Conservation (phyloP, 2,888 invertebrate species). For the Beris chalybata region DNA sequence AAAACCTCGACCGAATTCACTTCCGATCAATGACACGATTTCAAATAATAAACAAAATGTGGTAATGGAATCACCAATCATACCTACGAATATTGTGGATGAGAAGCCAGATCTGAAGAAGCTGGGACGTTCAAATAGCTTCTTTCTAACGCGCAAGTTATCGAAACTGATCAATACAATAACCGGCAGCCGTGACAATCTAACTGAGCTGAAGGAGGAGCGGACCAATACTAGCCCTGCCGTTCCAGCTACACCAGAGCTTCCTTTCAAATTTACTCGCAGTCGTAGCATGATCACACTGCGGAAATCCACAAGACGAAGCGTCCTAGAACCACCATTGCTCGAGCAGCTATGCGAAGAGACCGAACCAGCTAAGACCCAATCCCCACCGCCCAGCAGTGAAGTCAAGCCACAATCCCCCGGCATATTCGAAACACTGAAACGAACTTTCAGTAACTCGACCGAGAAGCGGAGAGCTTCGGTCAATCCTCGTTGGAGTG, state of each 20-base stretch:
- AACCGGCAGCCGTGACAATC: conserved; percentile 54
- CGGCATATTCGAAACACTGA: conserved; percentile 15
- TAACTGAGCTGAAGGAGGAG: conserved; percentile 44
- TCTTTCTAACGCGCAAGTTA: conserved; percentile 51
- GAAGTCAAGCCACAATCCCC: conserved; percentile 25
- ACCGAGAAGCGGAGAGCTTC: conserved; percentile 51
- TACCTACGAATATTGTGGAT: background rate
- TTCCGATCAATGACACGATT: conserved; percentile 1
- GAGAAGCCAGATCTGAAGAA: conserved; percentile 41
- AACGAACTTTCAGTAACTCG: conserved; percentile 37
- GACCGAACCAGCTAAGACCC: conserved; percentile 42
- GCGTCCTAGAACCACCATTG: conserved; percentile 53
- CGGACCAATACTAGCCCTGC: background rate
- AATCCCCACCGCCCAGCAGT: conserved; percentile 42
- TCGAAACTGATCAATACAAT: conserved; percentile 51
- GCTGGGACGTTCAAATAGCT: conserved; percentile 54
- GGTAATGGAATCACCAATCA: background rate
- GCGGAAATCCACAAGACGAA: conserved; percentile 49
- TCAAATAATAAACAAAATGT: conserved; percentile 8
- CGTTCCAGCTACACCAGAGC: conserved; percentile 37
- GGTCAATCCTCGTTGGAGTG: conserved; percentile 58
- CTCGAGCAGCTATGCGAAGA: conserved; percentile 55
- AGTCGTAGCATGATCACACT: conserved; percentile 54
- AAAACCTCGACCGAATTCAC: conserved; percentile 11
- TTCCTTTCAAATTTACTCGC: conserved; percentile 49